Evolutionary conservation across 2,888 invertebrate genomes (phyloP).

Genomic region (Cheilosia vernalis): DNA sequence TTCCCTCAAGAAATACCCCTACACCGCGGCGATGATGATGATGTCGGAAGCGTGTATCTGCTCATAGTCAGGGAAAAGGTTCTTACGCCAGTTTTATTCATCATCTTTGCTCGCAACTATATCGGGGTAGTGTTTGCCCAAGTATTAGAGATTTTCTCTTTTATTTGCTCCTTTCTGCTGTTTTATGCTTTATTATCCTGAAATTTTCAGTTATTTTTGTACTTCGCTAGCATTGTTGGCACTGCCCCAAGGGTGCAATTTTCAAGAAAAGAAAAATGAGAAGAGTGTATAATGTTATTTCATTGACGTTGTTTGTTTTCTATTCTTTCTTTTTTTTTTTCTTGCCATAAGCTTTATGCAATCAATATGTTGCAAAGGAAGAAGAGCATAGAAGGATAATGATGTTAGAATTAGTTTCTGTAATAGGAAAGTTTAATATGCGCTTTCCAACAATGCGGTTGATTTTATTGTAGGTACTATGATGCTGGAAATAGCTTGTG

Average conservation of each 20-base stretch:
- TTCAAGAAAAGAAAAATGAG: constrained; percentile 46
- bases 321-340: neutral
- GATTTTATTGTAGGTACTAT: too few relatives aligned
- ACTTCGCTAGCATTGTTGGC: constrained; percentile 54
- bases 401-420: too few relatives aligned
- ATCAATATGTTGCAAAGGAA: constrained; percentile 9
- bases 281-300: constrained; percentile 28
- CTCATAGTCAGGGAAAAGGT: constrained; percentile 8
- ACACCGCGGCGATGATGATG: constrained; percentile 2
- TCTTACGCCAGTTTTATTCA: constrained; percentile 22
- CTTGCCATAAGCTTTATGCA: neutral
- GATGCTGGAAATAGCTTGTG: too few relatives aligned
- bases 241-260: constrained; percentile 59
- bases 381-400: constrained; percentile 9
- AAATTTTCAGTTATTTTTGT: constrained; percentile 63
- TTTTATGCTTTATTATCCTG: constrained; percentile 59
- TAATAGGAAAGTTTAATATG: too few relatives aligned
- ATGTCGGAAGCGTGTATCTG: constrained; percentile 5
- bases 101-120: constrained; percentile 8
- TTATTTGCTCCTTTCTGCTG: constrained; percentile 23
- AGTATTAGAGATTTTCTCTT: constrained; percentile 55
- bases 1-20: constrained; percentile 67
- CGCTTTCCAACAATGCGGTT: too few relatives aligned
- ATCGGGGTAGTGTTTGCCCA: constrained; percentile 3
- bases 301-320: neutral